phyloP scores from a whole-genome alignment of 2,888 invertebrate genomes.

The Nebria brevicollis region DNA sequence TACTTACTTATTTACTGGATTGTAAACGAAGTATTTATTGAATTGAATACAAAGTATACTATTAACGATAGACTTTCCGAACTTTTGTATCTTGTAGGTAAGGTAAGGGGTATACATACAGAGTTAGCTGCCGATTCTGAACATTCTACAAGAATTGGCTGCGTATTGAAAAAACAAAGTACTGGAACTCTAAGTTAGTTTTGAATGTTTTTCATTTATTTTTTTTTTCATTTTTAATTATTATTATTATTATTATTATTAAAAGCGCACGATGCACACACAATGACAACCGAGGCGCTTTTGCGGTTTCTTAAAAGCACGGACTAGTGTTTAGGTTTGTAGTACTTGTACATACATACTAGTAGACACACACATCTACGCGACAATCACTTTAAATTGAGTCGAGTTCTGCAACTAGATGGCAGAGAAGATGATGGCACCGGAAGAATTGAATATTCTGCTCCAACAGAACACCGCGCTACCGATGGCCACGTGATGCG shows the following conservation, averaged over 20 bases:
- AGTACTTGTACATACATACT: slow-evolving; percentile 2
- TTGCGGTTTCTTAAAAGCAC: slow-evolving; percentile 9
- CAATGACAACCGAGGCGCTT: slow-evolving; percentile 8
- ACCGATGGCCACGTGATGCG: slow-evolving; percentile 6
- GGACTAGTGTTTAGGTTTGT: slow-evolving; percentile 20
- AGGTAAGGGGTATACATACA: slow-evolving; percentile 2
- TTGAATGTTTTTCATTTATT: background rate
- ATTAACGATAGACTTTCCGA: slow-evolving; percentile 13
- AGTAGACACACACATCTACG: background rate
- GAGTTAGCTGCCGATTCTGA: slow-evolving; percentile 39
- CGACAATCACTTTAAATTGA: background rate
- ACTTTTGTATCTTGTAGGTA: background rate
- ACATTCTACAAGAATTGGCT: slow-evolving; percentile 6
- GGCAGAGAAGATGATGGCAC: slow-evolving; percentile 40
- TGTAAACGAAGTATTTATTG: no score
- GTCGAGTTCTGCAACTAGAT: background rate
- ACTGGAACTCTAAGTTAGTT: background rate
- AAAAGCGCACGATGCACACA: slow-evolving; percentile 30
- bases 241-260: background rate
- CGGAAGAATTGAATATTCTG: slow-evolving; percentile 32
- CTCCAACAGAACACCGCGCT: slow-evolving; percentile 18
- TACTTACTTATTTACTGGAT: no score
- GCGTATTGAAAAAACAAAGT: background rate
- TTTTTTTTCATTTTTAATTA: no score
- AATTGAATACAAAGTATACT: background rate